Evolutionary conservation across 2,797 vertebrate genomes (phyloP).

Genomic region (Cuculus canorus): DNA sequence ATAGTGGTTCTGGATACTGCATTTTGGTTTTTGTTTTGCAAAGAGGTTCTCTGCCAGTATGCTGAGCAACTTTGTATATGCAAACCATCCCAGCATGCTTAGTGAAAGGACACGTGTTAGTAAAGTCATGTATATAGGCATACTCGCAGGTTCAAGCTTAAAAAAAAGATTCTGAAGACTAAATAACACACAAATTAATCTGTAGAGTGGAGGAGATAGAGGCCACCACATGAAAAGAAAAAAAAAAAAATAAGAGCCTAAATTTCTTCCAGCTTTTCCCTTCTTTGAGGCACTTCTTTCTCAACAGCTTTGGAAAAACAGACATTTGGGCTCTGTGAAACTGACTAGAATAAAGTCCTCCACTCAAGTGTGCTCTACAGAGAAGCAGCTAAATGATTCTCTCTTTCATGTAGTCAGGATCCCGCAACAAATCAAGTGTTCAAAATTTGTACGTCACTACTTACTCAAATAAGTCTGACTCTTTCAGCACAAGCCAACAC

Average conservation of each 20-base stretch:
- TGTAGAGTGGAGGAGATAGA: background rate
- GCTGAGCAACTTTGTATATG: background rate
- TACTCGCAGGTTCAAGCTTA: background rate
- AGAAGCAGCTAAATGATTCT: background rate
- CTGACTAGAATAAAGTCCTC: background rate
- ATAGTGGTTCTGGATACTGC: background rate
- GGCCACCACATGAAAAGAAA: background rate
- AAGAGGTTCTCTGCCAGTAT: background rate
- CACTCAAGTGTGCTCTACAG: background rate
- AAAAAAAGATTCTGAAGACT: background rate
- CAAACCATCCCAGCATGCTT: background rate
- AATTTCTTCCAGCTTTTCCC: background rate
- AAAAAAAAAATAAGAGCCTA: background rate
- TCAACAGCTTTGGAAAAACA: background rate
- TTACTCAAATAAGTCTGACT: background rate
- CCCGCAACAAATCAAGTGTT: background rate
- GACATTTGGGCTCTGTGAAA: background rate
- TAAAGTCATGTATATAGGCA: background rate
- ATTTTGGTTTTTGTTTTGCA: background rate
- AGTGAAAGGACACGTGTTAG: background rate
- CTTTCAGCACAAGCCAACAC: background rate
- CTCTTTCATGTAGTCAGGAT: background rate
- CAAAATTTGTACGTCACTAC: background rate
- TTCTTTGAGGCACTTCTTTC: background rate
- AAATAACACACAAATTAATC: background rate